Base-by-base conservation (phyloP, 1,140 invertebrate species). In the Piezodorus guildinii region DNA sequence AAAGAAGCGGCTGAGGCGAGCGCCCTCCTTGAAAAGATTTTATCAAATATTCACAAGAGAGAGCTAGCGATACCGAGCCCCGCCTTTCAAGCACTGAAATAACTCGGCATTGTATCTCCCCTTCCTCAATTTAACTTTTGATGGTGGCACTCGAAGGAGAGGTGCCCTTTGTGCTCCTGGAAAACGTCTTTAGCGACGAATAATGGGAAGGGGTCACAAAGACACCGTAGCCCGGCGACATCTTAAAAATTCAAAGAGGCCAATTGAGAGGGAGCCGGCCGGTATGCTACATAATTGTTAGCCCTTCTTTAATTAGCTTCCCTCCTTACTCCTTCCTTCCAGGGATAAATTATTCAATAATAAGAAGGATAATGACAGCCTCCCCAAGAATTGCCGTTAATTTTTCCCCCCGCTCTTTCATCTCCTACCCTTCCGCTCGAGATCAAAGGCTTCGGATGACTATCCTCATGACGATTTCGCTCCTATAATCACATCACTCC, bases 91-190 rank as follows among this genome's bases (percentile, higher is more conserved):
- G 19, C 30, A n/a, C 19, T n/a, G 23, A 23, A 58, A 58, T 58
- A 58, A 58, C 30, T 58, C 54, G 23, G 46, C 30, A 58, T 58
- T 58, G 54, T 58, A 58, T 27, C 54, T 34, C 54, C 16, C 19
- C 54, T 58, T 23, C 25, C 30, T 44, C 58, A 60, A 60, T 60
- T 60, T 60, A 60, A 60, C 58, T 60, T 60, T 60, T 60, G 58
- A 60, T 60, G 58, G 27, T 23, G 54, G 54, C 23, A 25, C 17
- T 25, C 54, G 19, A 30, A 44, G 58, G 58, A 30, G 58, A 44
- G 58, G 58, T 21, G 16, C 25, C 39, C 30, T 60, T 60, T 60
- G 58, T 60, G 17, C 30, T 23, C 58, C 34, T 17, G 30, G 43
- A 60, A 23, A 60, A 60, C 30, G 58, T 43, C 30, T 39, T 44